Evolutionary conservation across 2,888 invertebrate species (phyloP).

Genomic region (Yponomeuta sedellus): DNA sequence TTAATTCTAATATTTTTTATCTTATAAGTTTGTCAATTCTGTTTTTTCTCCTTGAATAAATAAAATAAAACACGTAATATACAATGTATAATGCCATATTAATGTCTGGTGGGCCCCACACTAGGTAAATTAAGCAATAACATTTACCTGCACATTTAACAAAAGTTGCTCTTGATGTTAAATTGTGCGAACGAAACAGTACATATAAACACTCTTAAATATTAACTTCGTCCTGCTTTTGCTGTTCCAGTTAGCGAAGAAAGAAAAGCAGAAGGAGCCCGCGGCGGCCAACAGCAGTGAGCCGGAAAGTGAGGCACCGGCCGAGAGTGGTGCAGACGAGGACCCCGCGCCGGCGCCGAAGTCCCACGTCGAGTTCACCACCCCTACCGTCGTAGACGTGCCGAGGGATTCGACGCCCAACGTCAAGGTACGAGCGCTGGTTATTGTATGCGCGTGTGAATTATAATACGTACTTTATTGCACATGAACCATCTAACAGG

Average conservation of each 20-base stretch:
- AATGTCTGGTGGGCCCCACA: no score
- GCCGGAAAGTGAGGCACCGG: slow-evolving; percentile 61
- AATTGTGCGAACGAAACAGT: no score
- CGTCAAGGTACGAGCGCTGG: slow-evolving; percentile 53
- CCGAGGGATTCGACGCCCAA: slow-evolving; percentile 68
- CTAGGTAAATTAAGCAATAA: no score
- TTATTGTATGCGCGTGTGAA: not conserved
- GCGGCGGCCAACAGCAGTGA: slow-evolving; percentile 58
- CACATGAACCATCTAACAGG: no score
- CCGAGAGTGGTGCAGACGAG: slow-evolving; percentile 65
- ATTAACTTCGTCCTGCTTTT: not conserved
- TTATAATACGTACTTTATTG: not conserved
- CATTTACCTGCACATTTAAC: no score
- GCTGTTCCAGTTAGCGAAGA: slow-evolving; percentile 54
- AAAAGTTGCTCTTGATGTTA: no score
- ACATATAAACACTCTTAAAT: no score
- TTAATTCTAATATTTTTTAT: no score
- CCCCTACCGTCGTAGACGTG: slow-evolving; percentile 80
- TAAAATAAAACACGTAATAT: no score
- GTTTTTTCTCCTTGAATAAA: no score
- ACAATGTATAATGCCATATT: no score
- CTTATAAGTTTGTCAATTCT: no score
- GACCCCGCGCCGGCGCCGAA: slow-evolving; percentile 40
- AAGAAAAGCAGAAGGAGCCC: slow-evolving; percentile 63
- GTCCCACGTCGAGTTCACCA: slow-evolving; percentile 81